These are phyloP conservation scores for Aphelenchoides fujianensis DNA, from an alignment of 1,140 invertebrate genomes.

Conservation along the genomic window DNA sequence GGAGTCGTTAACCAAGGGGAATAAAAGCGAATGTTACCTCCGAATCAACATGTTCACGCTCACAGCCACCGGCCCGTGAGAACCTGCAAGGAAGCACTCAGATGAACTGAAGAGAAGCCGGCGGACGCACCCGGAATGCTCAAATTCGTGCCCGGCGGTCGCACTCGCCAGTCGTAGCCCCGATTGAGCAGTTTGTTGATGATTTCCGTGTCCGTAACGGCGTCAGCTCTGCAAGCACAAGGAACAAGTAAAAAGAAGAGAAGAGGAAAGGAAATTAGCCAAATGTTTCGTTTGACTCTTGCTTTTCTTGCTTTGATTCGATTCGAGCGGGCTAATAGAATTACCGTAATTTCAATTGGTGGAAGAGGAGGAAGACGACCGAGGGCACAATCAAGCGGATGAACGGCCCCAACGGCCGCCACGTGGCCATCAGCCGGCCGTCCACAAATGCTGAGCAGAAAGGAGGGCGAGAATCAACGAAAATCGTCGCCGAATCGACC, in stretches of 20 bases:
- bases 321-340: too few relatives aligned
- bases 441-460: neutral
- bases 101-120: neutral
- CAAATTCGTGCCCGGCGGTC: slow-evolving; percentile 59
- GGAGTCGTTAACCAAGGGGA: too few relatives aligned
- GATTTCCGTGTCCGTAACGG: slow-evolving; percentile 58
- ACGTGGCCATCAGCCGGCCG: neutral
- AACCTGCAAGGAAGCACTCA: slow-evolving; percentile 40
- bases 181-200: slow-evolving; percentile 53
- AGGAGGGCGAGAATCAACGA: too few relatives aligned
- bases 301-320: too few relatives aligned
- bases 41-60: slow-evolving; percentile 85
- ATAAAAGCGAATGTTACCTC: too few relatives aligned
- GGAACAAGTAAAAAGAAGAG: too few relatives aligned
- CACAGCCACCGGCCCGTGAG: slow-evolving; percentile 67
- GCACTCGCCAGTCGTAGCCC: slow-evolving; percentile 60
- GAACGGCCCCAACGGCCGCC: neutral
- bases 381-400: neutral
- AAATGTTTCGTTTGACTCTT: too few relatives aligned
- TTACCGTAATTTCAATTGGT: slow-evolving; percentile 3
- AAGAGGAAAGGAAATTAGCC: too few relatives aligned
- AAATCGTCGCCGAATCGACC: neutral
- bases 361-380: neutral
- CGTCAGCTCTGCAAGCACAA: slow-evolving; percentile 31
- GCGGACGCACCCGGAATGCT: slow-evolving; percentile 39